Evolutionary conservation across 2,888 invertebrate genomes (phyloP).

Genomic region (Plagodis pulveraria): DNA sequence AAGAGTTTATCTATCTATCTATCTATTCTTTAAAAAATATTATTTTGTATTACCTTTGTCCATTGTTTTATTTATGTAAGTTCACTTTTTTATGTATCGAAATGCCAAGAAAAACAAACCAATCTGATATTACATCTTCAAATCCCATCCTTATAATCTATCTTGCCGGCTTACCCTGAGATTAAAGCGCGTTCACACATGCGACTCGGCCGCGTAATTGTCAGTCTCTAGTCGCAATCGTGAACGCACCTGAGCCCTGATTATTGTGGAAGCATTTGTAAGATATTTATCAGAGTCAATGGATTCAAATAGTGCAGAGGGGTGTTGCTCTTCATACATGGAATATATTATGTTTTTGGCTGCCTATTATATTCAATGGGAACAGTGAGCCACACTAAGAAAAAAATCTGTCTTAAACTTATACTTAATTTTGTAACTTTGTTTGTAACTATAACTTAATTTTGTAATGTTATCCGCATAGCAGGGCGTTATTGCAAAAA

Average conservation of each 20-base stretch:
- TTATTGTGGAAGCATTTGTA: constrained; percentile 41
- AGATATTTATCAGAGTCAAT: constrained; percentile 21
- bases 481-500: no score
- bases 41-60: no score
- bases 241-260: constrained; percentile 68
- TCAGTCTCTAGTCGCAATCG: constrained; percentile 51
- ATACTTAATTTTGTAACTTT: no score
- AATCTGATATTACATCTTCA: not conserved
- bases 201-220: constrained; percentile 45
- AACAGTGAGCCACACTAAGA: no score
- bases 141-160: constrained; percentile 15
- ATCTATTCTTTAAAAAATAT: no score
- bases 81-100: no score
- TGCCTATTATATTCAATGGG: no score
- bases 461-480: no score
- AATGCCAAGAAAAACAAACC: not conserved
- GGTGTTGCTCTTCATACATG: not conserved
- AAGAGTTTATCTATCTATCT: no score
- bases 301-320: not conserved
- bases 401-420: no score
- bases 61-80: no score
- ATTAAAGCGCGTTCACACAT: constrained; percentile 35
- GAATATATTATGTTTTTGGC: not conserved
- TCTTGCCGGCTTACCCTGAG: constrained; percentile 25
- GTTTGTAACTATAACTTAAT: no score